Base-by-base conservation (phyloP, 2,113 vertebrate genomes). In the Gallinago paraguaiae region DNA sequence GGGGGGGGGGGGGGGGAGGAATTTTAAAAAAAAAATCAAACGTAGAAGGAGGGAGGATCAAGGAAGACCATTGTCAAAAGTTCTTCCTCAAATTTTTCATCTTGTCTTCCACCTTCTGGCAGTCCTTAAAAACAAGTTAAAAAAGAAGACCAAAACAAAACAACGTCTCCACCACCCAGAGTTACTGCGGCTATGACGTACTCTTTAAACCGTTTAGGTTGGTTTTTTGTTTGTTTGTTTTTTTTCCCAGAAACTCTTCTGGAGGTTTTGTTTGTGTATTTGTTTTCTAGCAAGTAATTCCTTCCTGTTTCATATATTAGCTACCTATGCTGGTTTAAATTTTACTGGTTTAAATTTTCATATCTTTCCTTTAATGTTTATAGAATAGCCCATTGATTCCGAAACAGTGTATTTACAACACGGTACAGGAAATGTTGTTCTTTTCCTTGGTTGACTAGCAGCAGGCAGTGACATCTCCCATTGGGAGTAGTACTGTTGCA, bases 151-250 rank as follows among this genome's bases (percentile, higher is more conserved):
- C 6, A 30, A 39, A 59, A 8, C 3, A 43, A 74, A 69, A 8
- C 1, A 15, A 53, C 1, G 11, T 43, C 2, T 3, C 1, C 5
- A 18, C 6, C 4, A 2, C 12, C 2, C 3, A 6, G 11, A 27
- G 18, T 51, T 43, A 31, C 8, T 24, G 20, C 41, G 14, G 7
- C 4, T 8, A 61, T 14, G 16, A 35, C 8, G 54, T 2, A 30
- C 14, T 64, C 5, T 27, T 77, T 64, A 33, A 51, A 46, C 7
- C 31, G 3, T 3, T 8, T 12, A 10, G 30, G 15, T 51, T 51
- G 27, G 10, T 53, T 53, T 53, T 28, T 53, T 53, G 25, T 16
- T 65, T 28, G 24, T 51, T 16, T 35, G 2, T 7, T 7, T 20
- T 37, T 17, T 65, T 19, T 19, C 13, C 7, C 7, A 1, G 10